phyloP scores from a whole-genome alignment of 2,797 vertebrate genomes.

The Aselliscus stoliczkanus region DNA sequence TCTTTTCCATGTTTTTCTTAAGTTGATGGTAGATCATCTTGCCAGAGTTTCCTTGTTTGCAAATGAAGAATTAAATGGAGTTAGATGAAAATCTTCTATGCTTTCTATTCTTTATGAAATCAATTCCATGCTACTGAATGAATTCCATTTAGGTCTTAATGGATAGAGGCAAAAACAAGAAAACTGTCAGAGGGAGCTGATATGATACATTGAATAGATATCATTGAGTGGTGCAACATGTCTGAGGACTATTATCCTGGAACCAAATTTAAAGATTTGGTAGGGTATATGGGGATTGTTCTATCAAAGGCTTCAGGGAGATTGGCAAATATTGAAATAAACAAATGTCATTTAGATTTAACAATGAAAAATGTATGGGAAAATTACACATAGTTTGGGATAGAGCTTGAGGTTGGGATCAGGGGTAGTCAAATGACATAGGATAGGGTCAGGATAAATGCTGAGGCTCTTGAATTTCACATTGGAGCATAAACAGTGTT shows the following conservation, averaged over 20 bases:
- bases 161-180: neutral
- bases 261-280: neutral
- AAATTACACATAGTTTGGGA: neutral
- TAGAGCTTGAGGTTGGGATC: neutral
- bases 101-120: neutral
- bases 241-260: neutral
- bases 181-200: neutral
- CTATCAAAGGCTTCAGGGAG: neutral
- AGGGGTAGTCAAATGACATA: neutral
- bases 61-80: neutral
- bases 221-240: neutral
- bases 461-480: neutral
- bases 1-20: neutral
- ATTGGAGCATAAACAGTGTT: neutral
- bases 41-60: neutral
- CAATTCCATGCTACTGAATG: neutral
- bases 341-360: conserved; percentile 5
- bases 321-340: neutral
- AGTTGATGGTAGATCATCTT: neutral
- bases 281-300: neutral
- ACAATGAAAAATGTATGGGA: neutral
- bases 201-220: neutral
- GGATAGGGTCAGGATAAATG: neutral
- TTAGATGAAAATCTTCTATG: conserved; percentile 5
- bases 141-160: neutral